Evolutionary conservation across 2,797 vertebrate species (phyloP).

Genomic region (Microcaecilia unicolor): DNA sequence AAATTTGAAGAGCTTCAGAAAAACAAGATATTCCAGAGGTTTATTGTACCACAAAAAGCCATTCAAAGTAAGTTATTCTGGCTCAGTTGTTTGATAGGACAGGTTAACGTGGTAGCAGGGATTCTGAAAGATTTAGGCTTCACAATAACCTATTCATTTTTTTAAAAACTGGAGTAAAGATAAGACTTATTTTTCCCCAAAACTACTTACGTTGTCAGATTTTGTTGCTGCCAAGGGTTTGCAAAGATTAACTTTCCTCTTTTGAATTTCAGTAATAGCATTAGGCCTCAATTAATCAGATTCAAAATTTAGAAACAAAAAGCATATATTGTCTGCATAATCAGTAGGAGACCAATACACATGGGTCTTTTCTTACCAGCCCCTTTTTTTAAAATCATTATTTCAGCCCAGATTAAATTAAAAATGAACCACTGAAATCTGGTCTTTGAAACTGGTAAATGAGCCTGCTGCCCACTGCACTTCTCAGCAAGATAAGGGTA

Average conservation of each 20-base stretch:
- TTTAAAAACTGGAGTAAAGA: conserved; percentile 18
- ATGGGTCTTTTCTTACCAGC: conserved; percentile 28
- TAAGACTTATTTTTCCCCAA: conserved; percentile 17
- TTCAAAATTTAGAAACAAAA: conserved; percentile 49
- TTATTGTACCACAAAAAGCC: too few relatives aligned
- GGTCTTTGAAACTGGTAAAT: conserved; percentile 57
- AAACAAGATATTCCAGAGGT: too few relatives aligned
- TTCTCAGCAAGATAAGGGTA: conserved; percentile 60
- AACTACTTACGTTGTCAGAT: conserved; percentile 28
- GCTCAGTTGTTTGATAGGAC: not conserved
- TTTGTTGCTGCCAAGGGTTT: conserved; percentile 28
- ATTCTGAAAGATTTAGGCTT: conserved; percentile 7
- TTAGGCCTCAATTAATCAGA: conserved; percentile 42
- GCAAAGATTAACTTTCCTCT: conserved; percentile 43
- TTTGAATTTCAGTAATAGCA: conserved; percentile 41
- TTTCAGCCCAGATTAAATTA: conserved; percentile 30
- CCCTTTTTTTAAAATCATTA: conserved; percentile 31
- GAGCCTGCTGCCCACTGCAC: conserved; percentile 39
- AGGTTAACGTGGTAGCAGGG: not conserved
- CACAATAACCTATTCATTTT: conserved; percentile 3
- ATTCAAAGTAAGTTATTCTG: too few relatives aligned
- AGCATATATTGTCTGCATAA: conserved; percentile 38
- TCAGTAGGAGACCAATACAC: conserved; percentile 28
- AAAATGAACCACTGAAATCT: conserved; percentile 38
- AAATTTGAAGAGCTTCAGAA: too few relatives aligned